Evolutionary conservation across 2,888 invertebrate genomes (phyloP).

Genomic region (Carcina quercana): DNA sequence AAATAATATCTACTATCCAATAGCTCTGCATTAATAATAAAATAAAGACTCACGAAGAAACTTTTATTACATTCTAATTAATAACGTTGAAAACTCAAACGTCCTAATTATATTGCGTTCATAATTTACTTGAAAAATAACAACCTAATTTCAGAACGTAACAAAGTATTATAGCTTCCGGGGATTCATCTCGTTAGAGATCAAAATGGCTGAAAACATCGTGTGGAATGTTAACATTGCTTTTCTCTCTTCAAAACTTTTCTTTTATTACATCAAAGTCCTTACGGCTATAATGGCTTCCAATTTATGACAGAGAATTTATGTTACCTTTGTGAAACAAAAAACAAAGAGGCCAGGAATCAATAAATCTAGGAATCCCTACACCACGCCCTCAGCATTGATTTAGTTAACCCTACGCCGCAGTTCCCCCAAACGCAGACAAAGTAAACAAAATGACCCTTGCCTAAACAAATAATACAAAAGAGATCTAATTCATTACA

Average conservation of each 20-base stretch:
- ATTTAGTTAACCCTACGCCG: constrained; percentile 50
- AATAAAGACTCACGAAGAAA: neutral
- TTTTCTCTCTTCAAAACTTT: constrained; percentile 41
- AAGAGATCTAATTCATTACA: constrained; percentile 57
- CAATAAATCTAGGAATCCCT: constrained; percentile 56
- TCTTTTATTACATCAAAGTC: constrained; percentile 53
- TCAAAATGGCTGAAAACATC: constrained; percentile 48
- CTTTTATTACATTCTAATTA: constrained; percentile 18
- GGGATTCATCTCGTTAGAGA: constrained; percentile 56
- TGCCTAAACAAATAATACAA: constrained; percentile 52
- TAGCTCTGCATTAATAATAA: too few relatives aligned
- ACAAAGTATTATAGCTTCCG: constrained; percentile 57
- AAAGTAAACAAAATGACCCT: constrained; percentile 57
- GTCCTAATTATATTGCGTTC: constrained; percentile 34
- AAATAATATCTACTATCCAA: too few relatives aligned
- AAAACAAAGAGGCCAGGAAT: constrained; percentile 35
- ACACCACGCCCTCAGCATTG: constrained; percentile 50
- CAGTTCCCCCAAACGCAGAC: constrained; percentile 51
- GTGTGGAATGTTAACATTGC: constrained; percentile 51
- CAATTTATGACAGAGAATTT: constrained; percentile 18
- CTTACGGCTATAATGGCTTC: constrained; percentile 34
- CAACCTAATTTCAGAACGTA: constrained; percentile 45
- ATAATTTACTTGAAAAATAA: constrained; percentile 45
- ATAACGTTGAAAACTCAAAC: constrained; percentile 24
- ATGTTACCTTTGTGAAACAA: constrained; percentile 23